A percentile compares a stretch with the other conserved stretches of the same genome.
Conservation (phyloP, 2,888 invertebrate species). For the Neria commutata region DNA sequence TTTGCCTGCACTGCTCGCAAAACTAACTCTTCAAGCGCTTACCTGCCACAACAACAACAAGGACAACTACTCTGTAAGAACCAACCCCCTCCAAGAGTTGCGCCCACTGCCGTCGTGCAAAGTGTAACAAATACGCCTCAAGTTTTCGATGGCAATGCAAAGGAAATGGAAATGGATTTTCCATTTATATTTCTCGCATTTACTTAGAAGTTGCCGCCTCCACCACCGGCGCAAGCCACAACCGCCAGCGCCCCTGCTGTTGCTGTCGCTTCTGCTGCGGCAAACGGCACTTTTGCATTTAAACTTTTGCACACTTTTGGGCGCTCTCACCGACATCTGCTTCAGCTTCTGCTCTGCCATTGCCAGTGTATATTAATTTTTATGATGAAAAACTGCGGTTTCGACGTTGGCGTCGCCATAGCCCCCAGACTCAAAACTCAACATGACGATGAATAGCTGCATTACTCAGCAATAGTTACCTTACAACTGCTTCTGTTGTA, state of each 20-base stretch:
- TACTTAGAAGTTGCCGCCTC: constrained; percentile 26
- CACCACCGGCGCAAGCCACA: too few relatives aligned
- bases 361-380: constrained; percentile 10
- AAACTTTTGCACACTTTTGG: constrained; percentile 12
- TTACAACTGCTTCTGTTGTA: too few relatives aligned
- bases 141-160: neutral
- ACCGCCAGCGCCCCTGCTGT: too few relatives aligned
- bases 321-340: neutral
- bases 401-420: too few relatives aligned
- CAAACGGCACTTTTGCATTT: constrained; percentile 5
- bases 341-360: too few relatives aligned
- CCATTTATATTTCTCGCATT: constrained; percentile 43
- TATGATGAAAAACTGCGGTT: constrained; percentile 16
- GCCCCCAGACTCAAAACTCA: too few relatives aligned
- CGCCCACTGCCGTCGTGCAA: constrained; percentile 28
- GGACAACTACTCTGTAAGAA: too few relatives aligned
- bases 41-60: neutral
- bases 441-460: too few relatives aligned
- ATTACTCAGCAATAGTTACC: too few relatives aligned
- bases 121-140: neutral
- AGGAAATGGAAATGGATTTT: constrained; percentile 48
- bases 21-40: constrained; percentile 35
- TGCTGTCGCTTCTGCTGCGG: constrained; percentile 3
- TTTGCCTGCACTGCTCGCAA: too few relatives aligned
- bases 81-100: constrained; percentile 32